These are phyloP conservation scores for Plotosus lineatus DNA, from an alignment of 2,113 vertebrate species.

Conservation along the genomic window DNA sequence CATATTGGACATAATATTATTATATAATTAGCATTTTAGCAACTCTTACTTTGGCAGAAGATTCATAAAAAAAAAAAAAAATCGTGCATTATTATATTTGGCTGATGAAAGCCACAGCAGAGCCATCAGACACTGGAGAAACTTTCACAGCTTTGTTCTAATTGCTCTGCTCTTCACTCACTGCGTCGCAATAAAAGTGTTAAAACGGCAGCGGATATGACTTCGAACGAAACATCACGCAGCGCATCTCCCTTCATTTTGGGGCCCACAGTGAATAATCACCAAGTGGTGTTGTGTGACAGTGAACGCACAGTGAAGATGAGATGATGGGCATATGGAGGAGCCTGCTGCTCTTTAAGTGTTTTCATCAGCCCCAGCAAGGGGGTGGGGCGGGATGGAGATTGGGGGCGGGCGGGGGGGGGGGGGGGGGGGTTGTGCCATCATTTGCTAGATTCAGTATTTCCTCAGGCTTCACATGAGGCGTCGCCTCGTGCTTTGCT, in stretches of 20 bases:
- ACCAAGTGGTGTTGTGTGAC: slow-evolving; percentile 3
- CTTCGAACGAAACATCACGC: slow-evolving; percentile 32
- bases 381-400: too few species aligned
- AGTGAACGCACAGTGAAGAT: slow-evolving; percentile 17
- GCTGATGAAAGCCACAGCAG: neutral
- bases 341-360: slow-evolving; percentile 39
- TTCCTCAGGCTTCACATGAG: slow-evolving; percentile 19
- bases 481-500: slow-evolving; percentile 27
- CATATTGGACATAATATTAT: too few species aligned
- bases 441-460: slow-evolving; percentile 35
- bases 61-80: too few species aligned
- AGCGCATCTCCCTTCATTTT: slow-evolving; percentile 6
- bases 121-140: neutral
- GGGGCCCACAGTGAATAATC: slow-evolving; percentile 34
- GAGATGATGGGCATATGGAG: slow-evolving; percentile 43
- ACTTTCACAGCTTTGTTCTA: neutral
- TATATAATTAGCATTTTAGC: neutral
- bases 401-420: too few species aligned
- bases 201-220: neutral
- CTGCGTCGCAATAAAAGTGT: slow-evolving; percentile 3
- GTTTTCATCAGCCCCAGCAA: slow-evolving; percentile 42
- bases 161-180: neutral
- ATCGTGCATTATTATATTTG: neutral
- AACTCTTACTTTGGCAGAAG: too few species aligned
- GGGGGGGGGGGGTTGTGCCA: too few species aligned